These are phyloP conservation scores for Galerucella calmariensis DNA, from an alignment of 2,888 invertebrate genomes.

Conservation along the genomic window DNA sequence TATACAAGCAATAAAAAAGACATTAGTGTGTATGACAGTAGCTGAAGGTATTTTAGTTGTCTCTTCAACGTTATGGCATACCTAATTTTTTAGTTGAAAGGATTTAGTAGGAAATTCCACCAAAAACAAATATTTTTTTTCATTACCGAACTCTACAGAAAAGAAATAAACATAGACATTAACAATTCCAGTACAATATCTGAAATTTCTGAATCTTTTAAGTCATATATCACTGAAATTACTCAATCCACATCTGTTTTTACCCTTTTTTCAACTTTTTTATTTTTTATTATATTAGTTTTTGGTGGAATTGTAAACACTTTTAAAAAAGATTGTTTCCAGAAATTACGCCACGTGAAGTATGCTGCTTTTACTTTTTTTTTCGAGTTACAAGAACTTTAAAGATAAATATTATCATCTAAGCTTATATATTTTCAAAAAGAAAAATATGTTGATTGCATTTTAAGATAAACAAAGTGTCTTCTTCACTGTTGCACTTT, in stretches of 20 bases:
- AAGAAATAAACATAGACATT: too few species aligned
- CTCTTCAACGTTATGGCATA: constrained; percentile 34
- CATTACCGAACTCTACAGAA: too few species aligned
- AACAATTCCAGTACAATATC: too few species aligned
- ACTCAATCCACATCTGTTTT: too few species aligned
- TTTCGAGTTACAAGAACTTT: constrained; percentile 12
- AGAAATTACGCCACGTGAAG: constrained; percentile 16
- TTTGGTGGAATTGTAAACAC: constrained; percentile 4
- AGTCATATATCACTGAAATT: too few species aligned
- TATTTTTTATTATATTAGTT: background rate
- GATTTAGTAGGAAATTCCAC: constrained; percentile 18
- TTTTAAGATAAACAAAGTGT: background rate
- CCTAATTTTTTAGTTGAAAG: constrained; percentile 22
- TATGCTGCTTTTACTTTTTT: constrained; percentile 7
- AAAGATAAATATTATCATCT: constrained; percentile 20
- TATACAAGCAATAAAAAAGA: constrained; percentile 46
- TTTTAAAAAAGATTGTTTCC: constrained; percentile 9
- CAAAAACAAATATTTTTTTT: background rate
- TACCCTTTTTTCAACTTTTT: too few species aligned
- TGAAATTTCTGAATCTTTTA: too few species aligned
- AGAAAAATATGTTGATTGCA: background rate
- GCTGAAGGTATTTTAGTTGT: constrained; percentile 41
- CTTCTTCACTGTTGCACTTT: background rate
- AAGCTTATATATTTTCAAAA: background rate
- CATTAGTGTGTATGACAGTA: constrained; percentile 46